These are phyloP conservation scores for Paratrypauchen microcephalus DNA, from an alignment of 2,797 vertebrate genomes.

Conservation along the genomic window DNA sequence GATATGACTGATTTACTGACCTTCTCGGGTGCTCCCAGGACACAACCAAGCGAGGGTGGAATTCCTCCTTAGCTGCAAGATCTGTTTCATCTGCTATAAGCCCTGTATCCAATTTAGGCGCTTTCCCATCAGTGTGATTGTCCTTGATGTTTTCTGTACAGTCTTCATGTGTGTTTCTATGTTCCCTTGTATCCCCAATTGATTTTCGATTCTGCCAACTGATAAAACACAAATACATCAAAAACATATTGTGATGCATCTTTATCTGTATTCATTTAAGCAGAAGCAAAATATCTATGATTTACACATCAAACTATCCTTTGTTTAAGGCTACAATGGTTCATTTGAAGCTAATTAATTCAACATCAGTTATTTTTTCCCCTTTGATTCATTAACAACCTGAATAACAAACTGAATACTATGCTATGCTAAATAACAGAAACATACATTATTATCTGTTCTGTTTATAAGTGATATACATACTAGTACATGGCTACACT, in stretches of 20 bases:
- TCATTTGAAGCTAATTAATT: neutral
- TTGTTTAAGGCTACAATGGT: neutral
- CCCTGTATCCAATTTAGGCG: slow-evolving; percentile 36
- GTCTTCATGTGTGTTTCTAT: slow-evolving; percentile 19
- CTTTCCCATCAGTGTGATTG: slow-evolving; percentile 21
- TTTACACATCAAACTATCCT: neutral
- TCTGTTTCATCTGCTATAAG: slow-evolving; percentile 40
- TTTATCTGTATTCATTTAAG: neutral
- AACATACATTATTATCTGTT: neutral
- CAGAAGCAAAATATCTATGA: neutral
- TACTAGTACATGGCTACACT: neutral
- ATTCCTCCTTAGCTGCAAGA: slow-evolving; percentile 33
- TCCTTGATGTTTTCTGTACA: slow-evolving; percentile 14
- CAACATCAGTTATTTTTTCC: neutral
- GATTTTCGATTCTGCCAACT: slow-evolving; percentile 54
- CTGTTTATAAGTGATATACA: neutral
- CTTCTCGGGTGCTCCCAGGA: slow-evolving; percentile 64
- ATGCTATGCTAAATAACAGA: neutral
- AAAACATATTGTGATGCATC: neutral
- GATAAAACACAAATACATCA: neutral
- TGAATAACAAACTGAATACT: neutral
- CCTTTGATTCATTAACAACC: neutral
- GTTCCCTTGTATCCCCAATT: slow-evolving; percentile 19
- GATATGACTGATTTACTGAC: slow-evolving; percentile 51
- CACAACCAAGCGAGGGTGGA: slow-evolving; percentile 20